Evolutionary conservation across 2,797 vertebrate genomes (phyloP).

Genomic region (Menidia menidia): DNA sequence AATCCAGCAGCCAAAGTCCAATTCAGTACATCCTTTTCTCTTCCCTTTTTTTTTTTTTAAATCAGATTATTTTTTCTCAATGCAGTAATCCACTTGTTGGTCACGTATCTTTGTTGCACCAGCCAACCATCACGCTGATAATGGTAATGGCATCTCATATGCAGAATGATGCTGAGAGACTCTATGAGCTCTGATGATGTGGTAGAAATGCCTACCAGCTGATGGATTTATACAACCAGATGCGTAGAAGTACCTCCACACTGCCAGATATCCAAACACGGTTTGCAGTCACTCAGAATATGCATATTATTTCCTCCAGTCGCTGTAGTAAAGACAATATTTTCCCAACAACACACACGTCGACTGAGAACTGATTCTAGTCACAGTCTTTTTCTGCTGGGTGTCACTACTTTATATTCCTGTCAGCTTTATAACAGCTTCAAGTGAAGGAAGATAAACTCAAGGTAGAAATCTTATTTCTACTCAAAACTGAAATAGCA

Average conservation of each 20-base stretch:
- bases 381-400: slow-evolving; percentile 60
- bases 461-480: slow-evolving; percentile 28
- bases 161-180: slow-evolving; percentile 23
- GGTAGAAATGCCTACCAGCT: slow-evolving; percentile 17
- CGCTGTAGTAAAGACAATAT: slow-evolving; percentile 47
- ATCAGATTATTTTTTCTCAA: slow-evolving; percentile 73
- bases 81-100: slow-evolving; percentile 73
- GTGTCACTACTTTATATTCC: slow-evolving; percentile 72
- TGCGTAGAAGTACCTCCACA: slow-evolving; percentile 35
- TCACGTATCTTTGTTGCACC: slow-evolving; percentile 64
- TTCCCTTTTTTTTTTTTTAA: slow-evolving; percentile 71
- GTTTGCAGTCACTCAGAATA: slow-evolving; percentile 40
- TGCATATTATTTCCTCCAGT: slow-evolving; percentile 64
- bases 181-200: slow-evolving; percentile 30
- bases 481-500: slow-evolving; percentile 13
- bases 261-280: slow-evolving; percentile 8
- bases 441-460: slow-evolving; percentile 55
- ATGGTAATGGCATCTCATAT: slow-evolving; percentile 31
- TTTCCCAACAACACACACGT: slow-evolving; percentile 66
- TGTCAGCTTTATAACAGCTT: slow-evolving; percentile 67
- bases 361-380: slow-evolving; percentile 69
- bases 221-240: slow-evolving; percentile 17
- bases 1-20: slow-evolving; percentile 57
- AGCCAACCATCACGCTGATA: slow-evolving; percentile 61
- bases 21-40: slow-evolving; percentile 38